Percentiles rank a stretch among this genome's conserved stretches.
Conservation (phyloP, 2,888 invertebrate species). For the Sylvicola fuscatus region DNA sequence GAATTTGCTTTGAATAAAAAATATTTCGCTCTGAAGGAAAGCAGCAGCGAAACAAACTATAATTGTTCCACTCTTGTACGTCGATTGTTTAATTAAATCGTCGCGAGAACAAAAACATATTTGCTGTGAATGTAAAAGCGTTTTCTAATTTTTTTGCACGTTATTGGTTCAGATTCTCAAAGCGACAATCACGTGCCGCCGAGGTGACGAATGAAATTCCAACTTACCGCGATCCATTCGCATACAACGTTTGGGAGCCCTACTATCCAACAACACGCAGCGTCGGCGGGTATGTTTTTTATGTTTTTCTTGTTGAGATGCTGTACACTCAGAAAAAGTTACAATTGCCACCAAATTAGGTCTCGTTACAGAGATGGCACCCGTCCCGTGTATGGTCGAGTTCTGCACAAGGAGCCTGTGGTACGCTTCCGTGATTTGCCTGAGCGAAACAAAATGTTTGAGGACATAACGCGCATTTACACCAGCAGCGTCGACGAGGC, state of each 20-base stretch:
- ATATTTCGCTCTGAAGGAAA: no score
- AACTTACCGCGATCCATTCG: slow-evolving; percentile 60
- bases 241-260: slow-evolving; percentile 64
- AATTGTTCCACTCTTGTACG: no score
- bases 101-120: background rate
- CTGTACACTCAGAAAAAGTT: no score
- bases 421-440: slow-evolving; percentile 23
- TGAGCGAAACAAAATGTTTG: slow-evolving; percentile 28
- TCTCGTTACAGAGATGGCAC: slow-evolving; percentile 19
- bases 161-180: slow-evolving; percentile 38
- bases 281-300: slow-evolving; percentile 31
- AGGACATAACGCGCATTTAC: slow-evolving; percentile 26
- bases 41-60: no score
- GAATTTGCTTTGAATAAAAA: no score
- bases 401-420: slow-evolving; percentile 49
- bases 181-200: slow-evolving; percentile 67
- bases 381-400: slow-evolving; percentile 48
- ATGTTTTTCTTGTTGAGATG: no score
- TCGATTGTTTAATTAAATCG: no score
- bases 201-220: slow-evolving; percentile 76
- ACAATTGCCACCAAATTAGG: slow-evolving; percentile 23
- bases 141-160: no score
- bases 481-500: background rate
- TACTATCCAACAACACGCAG: slow-evolving; percentile 31
- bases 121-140: no score